phyloP scores from a whole-genome alignment of 2,888 invertebrate genomes.

The Monopis laevigella region DNA sequence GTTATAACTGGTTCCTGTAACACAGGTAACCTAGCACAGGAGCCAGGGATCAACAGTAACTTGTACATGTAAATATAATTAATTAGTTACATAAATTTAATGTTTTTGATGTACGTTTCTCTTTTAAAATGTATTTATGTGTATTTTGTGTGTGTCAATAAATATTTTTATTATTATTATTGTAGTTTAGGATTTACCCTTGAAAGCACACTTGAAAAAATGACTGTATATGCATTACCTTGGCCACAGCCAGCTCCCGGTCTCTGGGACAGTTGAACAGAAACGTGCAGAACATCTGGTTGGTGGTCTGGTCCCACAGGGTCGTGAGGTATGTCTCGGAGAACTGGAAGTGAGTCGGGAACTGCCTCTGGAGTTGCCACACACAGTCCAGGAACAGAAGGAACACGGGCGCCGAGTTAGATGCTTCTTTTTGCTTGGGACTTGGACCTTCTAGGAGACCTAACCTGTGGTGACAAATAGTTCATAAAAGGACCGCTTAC shows the following conservation, averaged over 20 bases:
- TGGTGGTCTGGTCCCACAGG: conserved; percentile 88
- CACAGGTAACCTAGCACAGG: no score
- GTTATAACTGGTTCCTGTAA: no score
- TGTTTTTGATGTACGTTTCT: no score
- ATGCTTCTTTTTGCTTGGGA: conserved; percentile 48
- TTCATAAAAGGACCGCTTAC: no score
- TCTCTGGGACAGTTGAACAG: conserved; percentile 88
- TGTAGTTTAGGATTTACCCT: no score
- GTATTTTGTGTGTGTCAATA: no score
- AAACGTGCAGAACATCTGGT: conserved; percentile 93
- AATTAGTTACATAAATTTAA: no score
- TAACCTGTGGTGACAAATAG: conserved; percentile 47
- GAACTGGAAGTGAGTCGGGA: conserved; percentile 89
- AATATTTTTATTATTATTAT: no score
- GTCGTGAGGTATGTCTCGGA: conserved; percentile 92
- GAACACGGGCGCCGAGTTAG: conserved; percentile 80
- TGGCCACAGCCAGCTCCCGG: conserved; percentile 70
- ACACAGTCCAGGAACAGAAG: conserved; percentile 92
- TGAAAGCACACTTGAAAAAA: no score
- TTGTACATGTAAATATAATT: no score
- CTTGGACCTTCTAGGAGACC: conserved; percentile 73
- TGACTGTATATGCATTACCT: conserved; percentile 46
- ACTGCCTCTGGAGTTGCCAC: conserved; percentile 91
- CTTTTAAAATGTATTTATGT: no score
- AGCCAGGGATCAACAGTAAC: no score